phyloP scores from a whole-genome alignment of 2,888 invertebrate species.

The Thelaira solivaga region DNA sequence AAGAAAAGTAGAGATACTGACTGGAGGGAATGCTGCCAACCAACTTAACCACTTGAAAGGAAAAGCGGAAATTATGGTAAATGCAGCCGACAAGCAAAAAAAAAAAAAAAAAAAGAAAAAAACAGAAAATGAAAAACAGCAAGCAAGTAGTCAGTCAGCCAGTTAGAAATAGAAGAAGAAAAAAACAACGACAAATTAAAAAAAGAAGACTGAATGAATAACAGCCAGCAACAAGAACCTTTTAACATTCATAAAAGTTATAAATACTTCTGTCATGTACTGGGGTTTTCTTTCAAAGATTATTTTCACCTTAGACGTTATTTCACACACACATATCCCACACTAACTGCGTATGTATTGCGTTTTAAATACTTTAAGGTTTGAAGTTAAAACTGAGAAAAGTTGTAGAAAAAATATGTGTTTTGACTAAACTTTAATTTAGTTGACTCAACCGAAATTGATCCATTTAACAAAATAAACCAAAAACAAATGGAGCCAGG shows the following conservation, averaged over 20 bases:
- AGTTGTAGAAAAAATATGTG: too few species aligned
- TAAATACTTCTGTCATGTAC: constrained; percentile 11
- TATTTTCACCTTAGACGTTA: background rate
- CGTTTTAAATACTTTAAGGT: too few species aligned
- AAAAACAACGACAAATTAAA: constrained; percentile 9
- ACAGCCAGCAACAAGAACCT: constrained; percentile 46
- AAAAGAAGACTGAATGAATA: constrained; percentile 53
- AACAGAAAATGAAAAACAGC: constrained; percentile 51
- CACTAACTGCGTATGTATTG: too few species aligned
- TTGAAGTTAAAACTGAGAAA: too few species aligned
- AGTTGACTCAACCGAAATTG: too few species aligned
- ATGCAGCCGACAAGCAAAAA: constrained; percentile 3
- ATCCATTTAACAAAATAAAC: too few species aligned
- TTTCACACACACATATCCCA: too few species aligned
- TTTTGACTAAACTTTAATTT: too few species aligned
- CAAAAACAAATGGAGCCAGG: too few species aligned
- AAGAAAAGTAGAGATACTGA: background rate
- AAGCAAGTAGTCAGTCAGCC: constrained; percentile 9
- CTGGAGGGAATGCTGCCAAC: constrained; percentile 53
- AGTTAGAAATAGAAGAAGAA: background rate
- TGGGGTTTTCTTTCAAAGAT: background rate
- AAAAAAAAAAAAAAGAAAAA: constrained; percentile 31
- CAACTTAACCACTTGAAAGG: constrained; percentile 61
- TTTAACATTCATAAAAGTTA: constrained; percentile 1
- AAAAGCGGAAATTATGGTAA: constrained; percentile 59